Evolutionary conservation across 2,113 vertebrate genomes (phyloP), one percentile per base, ranked within the genome.

Genomic region (Cebidichthys violaceus): DNA sequence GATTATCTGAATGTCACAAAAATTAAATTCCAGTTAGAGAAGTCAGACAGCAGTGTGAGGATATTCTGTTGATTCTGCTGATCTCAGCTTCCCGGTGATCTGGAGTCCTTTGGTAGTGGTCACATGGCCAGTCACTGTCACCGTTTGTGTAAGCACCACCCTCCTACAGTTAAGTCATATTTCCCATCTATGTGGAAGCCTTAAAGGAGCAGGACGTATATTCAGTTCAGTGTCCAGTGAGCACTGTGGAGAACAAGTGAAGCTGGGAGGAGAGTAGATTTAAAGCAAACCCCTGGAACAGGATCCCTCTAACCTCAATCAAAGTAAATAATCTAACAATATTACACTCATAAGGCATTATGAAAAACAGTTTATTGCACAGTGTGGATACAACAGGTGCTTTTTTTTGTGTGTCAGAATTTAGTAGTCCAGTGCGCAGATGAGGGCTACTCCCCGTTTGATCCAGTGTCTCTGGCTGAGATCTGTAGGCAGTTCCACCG

Each of bases 351-450:
- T 62, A 20, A 55, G 47, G 4, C 4, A 20, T 24, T 33, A 29
- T 64, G 10, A 31, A 15, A 18, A 59, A 57, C 27, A 4, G 39
- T 81, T 81, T 81, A 81, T 74, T 77, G n/a, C 10, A 62, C 20
- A 29, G 33, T 33, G 33, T 33, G 33, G 5, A 33, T 33, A 33
- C 5, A 33, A 33, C 33, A 39, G n/a, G 8, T 43, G 64, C 27
- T 50, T 39, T 31, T 2, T 31, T n/a, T 3, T 31, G 11, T 29
- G 0, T 54, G 31, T n/a, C 11, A 6, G n/a, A 20, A 65, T 77
- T 92, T 67, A 97, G 88, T 97, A 97, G 89, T 98, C 97, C 85
- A 98, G 94, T 27, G 96, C 95, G 65, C 98, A 99, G 90, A 98
- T 94, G 77, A 99, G 93, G 17, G 97, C 96, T 0, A 96, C 96